These are phyloP conservation scores for Halcyon badia DNA, from an alignment of 2,797 vertebrate species.

Conservation along the genomic window DNA sequence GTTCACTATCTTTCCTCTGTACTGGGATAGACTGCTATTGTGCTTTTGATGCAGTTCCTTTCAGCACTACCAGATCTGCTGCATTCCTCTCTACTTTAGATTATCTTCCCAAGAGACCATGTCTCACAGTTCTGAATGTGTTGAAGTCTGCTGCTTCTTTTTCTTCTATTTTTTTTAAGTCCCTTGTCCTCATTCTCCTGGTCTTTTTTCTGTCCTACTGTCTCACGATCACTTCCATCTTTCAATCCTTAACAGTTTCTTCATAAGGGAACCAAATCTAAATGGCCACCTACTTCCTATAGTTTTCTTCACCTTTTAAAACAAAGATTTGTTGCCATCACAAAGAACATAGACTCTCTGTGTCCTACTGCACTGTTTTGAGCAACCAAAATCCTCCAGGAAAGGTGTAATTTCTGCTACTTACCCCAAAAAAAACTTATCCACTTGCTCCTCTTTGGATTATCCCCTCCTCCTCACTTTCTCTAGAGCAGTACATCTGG, in stretches of 20 bases:
- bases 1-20: neutral
- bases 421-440: neutral
- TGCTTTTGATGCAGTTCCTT: conserved; percentile 3
- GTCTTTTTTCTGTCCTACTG: neutral
- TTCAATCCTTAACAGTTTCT: neutral
- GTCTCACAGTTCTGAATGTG: neutral
- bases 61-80: neutral
- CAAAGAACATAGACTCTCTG: neutral
- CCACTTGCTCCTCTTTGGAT: neutral
- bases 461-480: neutral
- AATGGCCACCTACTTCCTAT: neutral
- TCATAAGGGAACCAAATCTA: neutral
- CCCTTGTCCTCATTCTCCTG: neutral
- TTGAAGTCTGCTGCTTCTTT: neutral
- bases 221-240: neutral
- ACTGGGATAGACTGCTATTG: neutral
- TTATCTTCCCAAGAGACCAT: neutral
- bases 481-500: neutral
- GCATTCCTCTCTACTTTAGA: neutral
- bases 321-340: neutral
- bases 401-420: neutral
- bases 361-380: neutral
- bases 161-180: accelerated
- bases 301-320: neutral
- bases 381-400: neutral